Base-by-base conservation (phyloP, 2,797 vertebrate species). In the Mormyrus hasselquistii region DNA sequence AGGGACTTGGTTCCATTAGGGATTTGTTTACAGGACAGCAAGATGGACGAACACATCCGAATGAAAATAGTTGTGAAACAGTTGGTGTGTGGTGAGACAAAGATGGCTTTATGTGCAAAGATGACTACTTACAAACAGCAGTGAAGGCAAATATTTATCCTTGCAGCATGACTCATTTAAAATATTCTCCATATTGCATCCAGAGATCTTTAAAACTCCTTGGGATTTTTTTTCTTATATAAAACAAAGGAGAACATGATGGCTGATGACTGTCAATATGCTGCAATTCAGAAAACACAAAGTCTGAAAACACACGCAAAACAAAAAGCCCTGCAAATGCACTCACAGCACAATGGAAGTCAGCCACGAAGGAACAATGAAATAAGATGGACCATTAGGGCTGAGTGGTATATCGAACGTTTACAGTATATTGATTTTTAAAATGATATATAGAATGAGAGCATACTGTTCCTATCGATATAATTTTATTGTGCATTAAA, bases 11-110 rank as follows among this genome's bases (percentile, higher is more conserved):
- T 59, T 50, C 50, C 22, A 88, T 89, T 69, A 86, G 25, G 57
- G 55, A 85, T 87, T 82, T 59, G 88, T 57, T 87, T 55, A 90
- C 76, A 90, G 29, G 62, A 6, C 55, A 47, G 84, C 76, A 92
- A 44, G 34, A 53, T 47, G 44, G 65, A 82, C 57, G 57, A 57
- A 90, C 89, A 88, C 38, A 85, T 59, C 44, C 55, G 4, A 47
- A 38, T 85, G 69, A 83, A 62, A 90, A 19, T 14, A 25, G 22
- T 69, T 34, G 62, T 38, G 29, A 73, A 73, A 73, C 65, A 25
- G 49, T 49, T 50, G 82, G 44, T 50, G 47, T 84, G 82, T 49
- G 47, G 44, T 52, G 12, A 84, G 47, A 22, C 49, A 84, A 49
- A 41, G 79, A 83, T 10, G 44, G 79, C 38, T 47, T 83, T 8